Evolutionary conservation across 2,797 vertebrate species (phyloP), one percentile per base, ranked within the genome.

Genomic region (Arnoldichthys spilopterus): DNA sequence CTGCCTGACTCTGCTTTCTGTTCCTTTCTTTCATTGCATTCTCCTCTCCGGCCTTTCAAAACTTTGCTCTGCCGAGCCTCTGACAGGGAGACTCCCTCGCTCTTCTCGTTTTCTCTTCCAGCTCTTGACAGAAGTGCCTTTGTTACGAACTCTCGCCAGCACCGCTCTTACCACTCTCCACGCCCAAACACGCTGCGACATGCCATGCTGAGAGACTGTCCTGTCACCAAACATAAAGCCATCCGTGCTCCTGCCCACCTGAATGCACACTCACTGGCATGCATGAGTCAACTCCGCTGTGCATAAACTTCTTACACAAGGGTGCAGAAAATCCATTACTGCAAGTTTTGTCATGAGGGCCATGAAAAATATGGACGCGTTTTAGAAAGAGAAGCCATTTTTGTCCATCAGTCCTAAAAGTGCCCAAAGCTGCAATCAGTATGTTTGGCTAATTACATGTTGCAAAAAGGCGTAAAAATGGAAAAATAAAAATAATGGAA

Each of bases 141-240:
- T 24, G 79, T 72, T 72, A 81, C 74, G 76, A 81, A 74, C 34
- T 64, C 61, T 69, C 61, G 53, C 47, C 71, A n/a, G 64, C 67
- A 71, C 53, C 20, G 45, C 74, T 79, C 58, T 53, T 34, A 43
- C 66, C 61, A 32, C 59, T 70, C 30, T 79, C 73, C 73, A 69
- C 74, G 51, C 66, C 72, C 47, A 20, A 75, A 80, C 26, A 28
- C 26, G 9, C 16, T 53, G 51, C 45, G 56, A 22, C 68, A 67
- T 24, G 22, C 11, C 68, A 32, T n/a, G 28, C 26, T 56, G 43
- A 58, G 51, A 77, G 62, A 58, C 67, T 9, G 62, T 62, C 71
- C 71, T 72, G 54, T 72, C 78, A 72, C 26, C 22, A 24, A 22
- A 45, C 54, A 66, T 40, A 77, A 67, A 24, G 34, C 43, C 49